Percentiles rank a stretch among this genome's conserved stretches.
Conservation (phyloP, 2,888 invertebrate species). For the Polydrusus cervinus region DNA sequence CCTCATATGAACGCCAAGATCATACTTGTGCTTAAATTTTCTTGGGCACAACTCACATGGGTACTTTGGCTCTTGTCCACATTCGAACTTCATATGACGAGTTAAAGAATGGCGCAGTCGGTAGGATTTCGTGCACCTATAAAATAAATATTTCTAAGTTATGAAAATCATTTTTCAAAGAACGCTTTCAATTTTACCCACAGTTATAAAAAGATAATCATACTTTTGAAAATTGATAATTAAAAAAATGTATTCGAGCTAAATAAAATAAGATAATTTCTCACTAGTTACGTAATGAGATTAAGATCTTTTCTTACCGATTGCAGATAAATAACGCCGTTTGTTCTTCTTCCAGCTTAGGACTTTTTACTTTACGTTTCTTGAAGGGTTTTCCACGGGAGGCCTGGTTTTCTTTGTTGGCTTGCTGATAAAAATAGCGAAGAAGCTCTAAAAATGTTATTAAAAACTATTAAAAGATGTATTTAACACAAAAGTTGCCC, state of each 20-base stretch:
- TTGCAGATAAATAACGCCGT: slow-evolving; percentile 42
- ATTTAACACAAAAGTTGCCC: slow-evolving; percentile 15
- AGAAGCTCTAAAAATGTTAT: slow-evolving; percentile 37
- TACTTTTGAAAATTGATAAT: too few species aligned
- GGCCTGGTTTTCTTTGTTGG: slow-evolving; percentile 57
- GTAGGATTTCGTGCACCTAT: slow-evolving; percentile 73
- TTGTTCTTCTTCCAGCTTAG: slow-evolving; percentile 16
- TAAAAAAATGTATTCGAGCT: too few species aligned
- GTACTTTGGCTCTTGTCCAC: slow-evolving; percentile 76
- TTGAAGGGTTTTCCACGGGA: slow-evolving; percentile 29
- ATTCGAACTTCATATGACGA: slow-evolving; percentile 73
- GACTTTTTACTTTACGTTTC: slow-evolving; percentile 51
- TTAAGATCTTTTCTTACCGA: slow-evolving; percentile 45
- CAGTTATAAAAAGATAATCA: too few species aligned
- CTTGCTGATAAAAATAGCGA: slow-evolving; percentile 31
- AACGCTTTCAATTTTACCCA: too few species aligned
- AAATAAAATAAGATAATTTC: too few species aligned
- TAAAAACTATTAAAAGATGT: slow-evolving; percentile 2
- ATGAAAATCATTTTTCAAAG: too few species aligned
- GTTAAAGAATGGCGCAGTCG: slow-evolving; percentile 73
- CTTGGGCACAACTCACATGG: slow-evolving; percentile 78
- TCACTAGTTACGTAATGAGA: not conserved
- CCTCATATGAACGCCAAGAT: slow-evolving; percentile 70
- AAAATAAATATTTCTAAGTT: too few species aligned
- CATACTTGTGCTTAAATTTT: slow-evolving; percentile 74